Evolutionary conservation across 2,113 vertebrate genomes (phyloP).

Genomic region (Pycnonotus jocosus): DNA sequence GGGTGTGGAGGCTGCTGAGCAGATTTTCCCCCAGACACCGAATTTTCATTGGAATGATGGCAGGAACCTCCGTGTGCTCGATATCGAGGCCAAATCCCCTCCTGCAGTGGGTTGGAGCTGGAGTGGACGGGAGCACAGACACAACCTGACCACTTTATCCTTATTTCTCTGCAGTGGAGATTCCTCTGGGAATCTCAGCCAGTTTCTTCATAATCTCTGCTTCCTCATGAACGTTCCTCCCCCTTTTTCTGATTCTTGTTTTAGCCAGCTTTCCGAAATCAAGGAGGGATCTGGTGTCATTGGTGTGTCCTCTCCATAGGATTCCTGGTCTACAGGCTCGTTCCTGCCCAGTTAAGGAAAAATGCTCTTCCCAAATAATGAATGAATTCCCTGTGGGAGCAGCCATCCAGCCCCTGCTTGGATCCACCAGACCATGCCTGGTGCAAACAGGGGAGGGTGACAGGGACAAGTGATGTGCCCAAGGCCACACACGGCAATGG

Average conservation of each 20-base stretch:
- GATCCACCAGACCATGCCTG: background rate
- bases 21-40: too few species aligned
- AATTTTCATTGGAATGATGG: accelerated
- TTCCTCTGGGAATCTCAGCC: background rate
- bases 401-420: background rate
- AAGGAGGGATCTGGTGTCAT: background rate
- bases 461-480: background rate
- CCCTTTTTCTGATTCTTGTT: background rate
- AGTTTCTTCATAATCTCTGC: background rate
- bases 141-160: background rate
- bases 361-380: background rate
- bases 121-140: accelerated
- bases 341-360: background rate
- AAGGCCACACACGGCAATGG: background rate
- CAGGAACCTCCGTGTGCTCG: accelerated
- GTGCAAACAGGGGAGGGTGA: background rate
- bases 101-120: accelerated
- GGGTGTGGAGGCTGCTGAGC: background rate
- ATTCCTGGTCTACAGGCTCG: accelerated
- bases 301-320: background rate
- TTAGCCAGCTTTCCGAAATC: background rate
- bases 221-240: accelerated
- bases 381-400: background rate
- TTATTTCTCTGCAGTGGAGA: background rate
- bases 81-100: background rate